A percentile compares a stretch with the other conserved stretches of the same genome.
phyloP scores from a whole-genome alignment of 2,888 invertebrate species.

The Microctonus aethiopoides region DNA sequence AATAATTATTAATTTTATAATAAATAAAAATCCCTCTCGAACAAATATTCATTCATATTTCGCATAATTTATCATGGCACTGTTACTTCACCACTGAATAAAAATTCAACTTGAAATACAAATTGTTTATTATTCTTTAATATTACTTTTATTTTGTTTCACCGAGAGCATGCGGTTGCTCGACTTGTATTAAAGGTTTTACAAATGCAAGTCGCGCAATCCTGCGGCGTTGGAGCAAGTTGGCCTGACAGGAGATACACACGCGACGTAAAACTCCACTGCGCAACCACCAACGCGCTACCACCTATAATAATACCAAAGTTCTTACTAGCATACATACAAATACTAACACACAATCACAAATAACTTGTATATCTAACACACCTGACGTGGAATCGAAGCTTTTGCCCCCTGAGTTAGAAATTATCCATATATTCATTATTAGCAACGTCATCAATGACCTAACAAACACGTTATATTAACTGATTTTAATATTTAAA shows the following conservation, averaged over 20 bases:
- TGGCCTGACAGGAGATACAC: slow-evolving; percentile 39
- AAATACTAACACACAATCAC: background rate
- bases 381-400: too few relatives aligned
- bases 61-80: too few relatives aligned
- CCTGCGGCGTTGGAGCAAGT: slow-evolving; percentile 31
- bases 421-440: background rate
- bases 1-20: too few relatives aligned
- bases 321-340: background rate
- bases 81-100: too few relatives aligned
- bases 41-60: too few relatives aligned
- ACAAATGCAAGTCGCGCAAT: slow-evolving; percentile 25
- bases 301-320: slow-evolving; percentile 34
- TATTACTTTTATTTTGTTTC: background rate
- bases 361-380: too few relatives aligned
- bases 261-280: slow-evolving; percentile 41
- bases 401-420: background rate
- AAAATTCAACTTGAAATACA: too few relatives aligned
- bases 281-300: slow-evolving; percentile 43
- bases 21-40: too few relatives aligned
- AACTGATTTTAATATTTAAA: background rate
- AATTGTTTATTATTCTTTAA: too few relatives aligned
- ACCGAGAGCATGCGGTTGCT: background rate
- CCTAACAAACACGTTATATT: background rate
- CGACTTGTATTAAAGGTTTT: background rate
- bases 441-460: background rate